Base-by-base conservation (phyloP, 2,888 invertebrate species). In the Girardia tigrina region DNA sequence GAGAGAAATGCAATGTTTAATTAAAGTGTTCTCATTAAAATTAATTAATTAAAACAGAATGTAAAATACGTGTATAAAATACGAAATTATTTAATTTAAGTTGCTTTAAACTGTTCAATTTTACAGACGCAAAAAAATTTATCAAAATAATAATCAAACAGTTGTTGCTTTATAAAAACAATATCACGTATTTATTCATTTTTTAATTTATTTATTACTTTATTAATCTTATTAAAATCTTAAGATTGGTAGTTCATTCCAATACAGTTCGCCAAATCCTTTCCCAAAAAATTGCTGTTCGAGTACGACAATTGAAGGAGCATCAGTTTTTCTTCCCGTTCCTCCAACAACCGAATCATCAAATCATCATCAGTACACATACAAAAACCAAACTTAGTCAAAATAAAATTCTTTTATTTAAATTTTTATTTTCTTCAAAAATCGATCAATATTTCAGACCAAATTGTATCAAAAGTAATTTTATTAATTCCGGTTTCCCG, bases 191-290 rank as follows among this genome's bases (percentile, higher is more conserved):
- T 36, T 36, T 36, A 36, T 16, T 36, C 36, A 12, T 12, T 36
- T 36, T 36, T 36, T 36, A 16, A 12, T 56, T 56, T 56, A 56
- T 20, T 56, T 20, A 56, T 12, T 56, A 8, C 4, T 56, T 36
- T 36, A 36, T 36, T 36, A 36, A 36, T 12, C n/a, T 56, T 56
- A 56, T 56, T 20, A 56, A 56, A 12, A 56, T 56, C 4, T 56
- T 56, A 56, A 56, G 56, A 56, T 56, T 56, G 23, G 56, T 56
- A 56, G 56, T 56, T 56, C 56, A 56, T 16, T 56, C 56, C n/a
- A 56, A 56, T 16, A 56, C 56, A 12, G 23, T 56, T 56, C 56
- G 56, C 23, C 56, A 56, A 56, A 56, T 56, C n/a, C n/a, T 56
- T n/a, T 56, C 56, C 23, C 56, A n/a, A 8, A 4, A 23, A 56